Evolutionary conservation across 2,797 vertebrate genomes (phyloP), one percentile per base, ranked within the genome.

Genomic region (Lycodopsis pacificus): DNA sequence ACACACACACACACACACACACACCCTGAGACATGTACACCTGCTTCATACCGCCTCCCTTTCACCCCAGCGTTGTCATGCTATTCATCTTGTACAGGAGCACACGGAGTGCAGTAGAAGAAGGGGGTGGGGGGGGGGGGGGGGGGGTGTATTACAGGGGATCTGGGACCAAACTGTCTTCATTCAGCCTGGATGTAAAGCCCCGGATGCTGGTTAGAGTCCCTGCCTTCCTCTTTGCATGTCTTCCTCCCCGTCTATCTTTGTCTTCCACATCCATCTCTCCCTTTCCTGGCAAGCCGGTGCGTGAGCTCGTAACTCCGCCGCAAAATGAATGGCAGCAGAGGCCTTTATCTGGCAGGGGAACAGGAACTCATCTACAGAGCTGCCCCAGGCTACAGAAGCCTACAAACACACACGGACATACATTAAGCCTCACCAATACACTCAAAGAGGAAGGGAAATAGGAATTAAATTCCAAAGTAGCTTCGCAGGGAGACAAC

Each of bases 341-440:
- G 71, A 77, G 82, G 82, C 73, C 80, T 88, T 74, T 81, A 91
- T 92, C 84, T 80, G 76, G 80, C 77, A 79, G 67, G 73, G 81
- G 79, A 79, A 54, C 76, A 68, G 76, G 66, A 82, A 82, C 71
- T 89, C 80, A 88, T 87, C 84, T 81, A 57, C 53, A 78, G 76
- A 81, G 81, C 76, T 81, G 85, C 80, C 78, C 76, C 78, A 12
- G 51, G 72, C 85, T 72, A 80, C 78, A 54, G 56, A 46, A 70
- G 25, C 6, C 53, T 30, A 56, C 75, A 68, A 46, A 86, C 83
- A 88, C 58, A 54, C 71, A 69, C 36, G 86, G 51, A 79, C 68
- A 78, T 73, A 42, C 73, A 86, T 84, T 76, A 86, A 86, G 71
- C 75, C 80, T 70, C 46, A 48, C 12, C 73, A 58, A 62, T 67